Evolutionary conservation across 2,888 invertebrate species (phyloP), one percentile per base, ranked within the genome.

Genomic region (Drosophila mimica): DNA sequence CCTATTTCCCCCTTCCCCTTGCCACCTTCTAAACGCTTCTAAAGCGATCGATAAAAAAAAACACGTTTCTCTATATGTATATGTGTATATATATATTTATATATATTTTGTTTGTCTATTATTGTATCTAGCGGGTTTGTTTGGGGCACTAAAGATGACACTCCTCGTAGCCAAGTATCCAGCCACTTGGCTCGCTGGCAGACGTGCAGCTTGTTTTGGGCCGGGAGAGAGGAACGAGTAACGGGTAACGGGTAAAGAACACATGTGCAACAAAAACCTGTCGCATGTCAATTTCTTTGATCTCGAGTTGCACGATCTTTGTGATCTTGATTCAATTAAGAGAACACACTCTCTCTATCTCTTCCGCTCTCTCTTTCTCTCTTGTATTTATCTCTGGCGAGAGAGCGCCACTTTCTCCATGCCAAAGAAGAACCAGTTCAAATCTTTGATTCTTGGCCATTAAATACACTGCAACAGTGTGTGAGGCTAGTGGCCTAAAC

Each of bases 311-410:
- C 36, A 36, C 48, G 71, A 58, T 74, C 71, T 69, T 56, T 52
- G 46, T 65, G 84, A 88, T 82, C 79, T 79, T 82, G 70, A 79
- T 89, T 85, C 80, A 77, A 89, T 85, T 85, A 84, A 70, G 48
- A 69, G 61, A 79, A 64, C 25, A 25, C 25, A 25, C 70, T 73
- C 76, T 67, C 69, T 67, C 74, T 54, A 30, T 40, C 48, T 38
- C 38, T 30, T 51, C 31, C 53, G 51, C 51, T n/a, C 28, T 9
- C 52, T 52, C 56, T 64, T 59, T 43, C 66, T 56, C n/a, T 38
- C 13, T 13, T 1, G 4, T 17, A 5, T 13, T 31, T 8, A 31
- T 17, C 46, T 20, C 46, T 20, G 28, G 49, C 51, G 20, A 48
- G 61, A 59, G 63, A 61, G 60, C 66, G 61, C 62, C 77, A 81